phyloP scores from a whole-genome alignment of 2,888 invertebrate species.

The Priocnemis perturbator region DNA sequence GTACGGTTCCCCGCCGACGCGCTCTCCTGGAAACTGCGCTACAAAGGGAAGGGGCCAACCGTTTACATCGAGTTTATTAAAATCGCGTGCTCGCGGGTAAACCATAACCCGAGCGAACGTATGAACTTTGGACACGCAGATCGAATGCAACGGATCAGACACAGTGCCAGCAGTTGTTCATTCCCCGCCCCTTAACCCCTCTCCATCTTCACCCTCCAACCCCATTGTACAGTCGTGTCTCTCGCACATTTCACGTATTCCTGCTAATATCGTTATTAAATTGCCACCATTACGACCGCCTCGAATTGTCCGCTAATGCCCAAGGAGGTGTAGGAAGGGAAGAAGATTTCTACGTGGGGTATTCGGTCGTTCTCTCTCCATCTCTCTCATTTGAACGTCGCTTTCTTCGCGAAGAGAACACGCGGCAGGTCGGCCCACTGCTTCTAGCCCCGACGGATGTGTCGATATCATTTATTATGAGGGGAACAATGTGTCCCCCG shows the following conservation, averaged over 20 bases:
- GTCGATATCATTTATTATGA: constrained; percentile 55
- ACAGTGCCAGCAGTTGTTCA: not conserved
- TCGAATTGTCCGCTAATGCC: too few relatives aligned
- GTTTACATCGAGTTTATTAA: constrained; percentile 74
- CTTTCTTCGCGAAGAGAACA: too few relatives aligned
- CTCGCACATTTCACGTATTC: too few relatives aligned
- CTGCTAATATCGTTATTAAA: not conserved
- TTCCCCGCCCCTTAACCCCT: constrained; percentile 14
- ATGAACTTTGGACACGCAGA: constrained; percentile 38
- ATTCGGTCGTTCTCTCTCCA: too few relatives aligned
- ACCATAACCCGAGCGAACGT: constrained; percentile 27
- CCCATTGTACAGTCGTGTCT: too few relatives aligned
- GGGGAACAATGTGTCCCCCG: constrained; percentile 42
- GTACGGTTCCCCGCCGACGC: constrained; percentile 62
- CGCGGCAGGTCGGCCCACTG: not conserved
- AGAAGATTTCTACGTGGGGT: too few relatives aligned
- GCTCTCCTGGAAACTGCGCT: constrained; percentile 72
- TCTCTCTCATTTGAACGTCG: too few relatives aligned
- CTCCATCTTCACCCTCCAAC: not conserved
- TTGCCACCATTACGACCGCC: too few relatives aligned
- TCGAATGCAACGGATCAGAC: not conserved
- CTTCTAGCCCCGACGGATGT: constrained; percentile 39
- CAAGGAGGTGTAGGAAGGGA: too few relatives aligned
- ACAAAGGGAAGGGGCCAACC: constrained; percentile 70
- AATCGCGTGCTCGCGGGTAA: constrained; percentile 60